Base-by-base conservation (phyloP, 2,797 vertebrate species). In the Gila robusta region DNA sequence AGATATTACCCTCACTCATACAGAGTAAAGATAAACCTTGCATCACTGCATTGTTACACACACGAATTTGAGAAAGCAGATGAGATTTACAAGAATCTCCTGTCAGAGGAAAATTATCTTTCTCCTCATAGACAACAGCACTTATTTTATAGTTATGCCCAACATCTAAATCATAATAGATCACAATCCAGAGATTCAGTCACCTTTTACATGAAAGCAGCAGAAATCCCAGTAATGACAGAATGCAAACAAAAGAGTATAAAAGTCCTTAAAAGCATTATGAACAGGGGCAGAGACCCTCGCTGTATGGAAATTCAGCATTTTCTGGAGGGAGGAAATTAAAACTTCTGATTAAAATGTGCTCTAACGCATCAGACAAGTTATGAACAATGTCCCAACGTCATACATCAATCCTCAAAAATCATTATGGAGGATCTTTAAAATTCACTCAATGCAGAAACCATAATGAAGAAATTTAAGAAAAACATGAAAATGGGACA, bases 141-240 rank as follows among this genome's bases (percentile, higher is more conserved):
- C 56, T 11, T 64, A 56, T 85, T 78, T 78, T 71, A 79, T 47
- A 1, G 10, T 8, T 79, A 79, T 71, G 74, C 44, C 37, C 4
- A 0, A 5, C 3, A 71, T 69, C 83, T 71, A 28, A 0, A 23
- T 5, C 0, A 1, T 3, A 28, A 6, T 32, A 47, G 9, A 79
- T 49, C 5, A 49, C 37, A 10, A 14, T n/a, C 2, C 5, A 8
- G 16, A 1, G 35, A 85, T 0, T 79, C 83, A 8, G 39, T 69
- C 28, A 4, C 10, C 6, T 59, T n/a, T 59, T 5, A 70, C 74
- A 79, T 28, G 52, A 84, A 78, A 41, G 72, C 7, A 66, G 82
- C 26, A 17, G 11, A 84, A 70, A 78, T 59, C 26, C 32, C 21
- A 49, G 4, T 2, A 21, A 54, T 6, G 16, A 78, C 44, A 66